A percentile compares a stretch with the other conserved stretches of the same genome.
These are phyloP conservation scores for Hydrochoerus hydrochaeris DNA, from an alignment of 2,113 vertebrate genomes.

Conservation along the genomic window DNA sequence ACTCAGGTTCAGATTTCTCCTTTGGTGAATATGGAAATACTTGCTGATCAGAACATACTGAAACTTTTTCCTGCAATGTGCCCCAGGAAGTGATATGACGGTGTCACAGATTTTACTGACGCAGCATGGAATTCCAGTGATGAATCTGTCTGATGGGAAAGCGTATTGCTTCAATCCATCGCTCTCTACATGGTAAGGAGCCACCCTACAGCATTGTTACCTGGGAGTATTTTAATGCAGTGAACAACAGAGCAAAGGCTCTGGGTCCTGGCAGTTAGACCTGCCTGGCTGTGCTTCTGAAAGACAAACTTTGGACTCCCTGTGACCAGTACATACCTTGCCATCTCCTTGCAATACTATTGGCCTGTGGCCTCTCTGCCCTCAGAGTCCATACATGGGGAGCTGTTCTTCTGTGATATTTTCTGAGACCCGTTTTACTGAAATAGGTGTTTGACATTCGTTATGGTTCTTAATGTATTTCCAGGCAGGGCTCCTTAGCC, in stretches of 20 bases:
- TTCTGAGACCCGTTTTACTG: not conserved
- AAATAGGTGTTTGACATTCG: not conserved
- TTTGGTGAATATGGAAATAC: not conserved
- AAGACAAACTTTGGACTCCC: not conserved
- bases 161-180: constrained; percentile 96
- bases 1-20: not conserved
- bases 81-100: constrained; percentile 91
- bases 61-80: constrained; percentile 14
- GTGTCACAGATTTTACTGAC: constrained; percentile 96
- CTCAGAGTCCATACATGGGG: not conserved
- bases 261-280: not conserved
- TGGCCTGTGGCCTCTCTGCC: not conserved
- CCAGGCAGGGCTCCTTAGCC: not conserved
- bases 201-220: not conserved
- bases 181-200: constrained; percentile 92
- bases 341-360: not conserved
- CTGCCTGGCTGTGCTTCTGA: not conserved
- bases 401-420: not conserved
- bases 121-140: constrained; percentile 95
- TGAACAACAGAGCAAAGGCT: not conserved
- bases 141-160: constrained; percentile 96
- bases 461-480: not conserved
- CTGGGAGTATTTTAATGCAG: not conserved
- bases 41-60: not conserved
- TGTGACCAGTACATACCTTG: no score